phyloP scores from a whole-genome alignment of 2,797 vertebrate species.

The Amphiprion clarkii region DNA sequence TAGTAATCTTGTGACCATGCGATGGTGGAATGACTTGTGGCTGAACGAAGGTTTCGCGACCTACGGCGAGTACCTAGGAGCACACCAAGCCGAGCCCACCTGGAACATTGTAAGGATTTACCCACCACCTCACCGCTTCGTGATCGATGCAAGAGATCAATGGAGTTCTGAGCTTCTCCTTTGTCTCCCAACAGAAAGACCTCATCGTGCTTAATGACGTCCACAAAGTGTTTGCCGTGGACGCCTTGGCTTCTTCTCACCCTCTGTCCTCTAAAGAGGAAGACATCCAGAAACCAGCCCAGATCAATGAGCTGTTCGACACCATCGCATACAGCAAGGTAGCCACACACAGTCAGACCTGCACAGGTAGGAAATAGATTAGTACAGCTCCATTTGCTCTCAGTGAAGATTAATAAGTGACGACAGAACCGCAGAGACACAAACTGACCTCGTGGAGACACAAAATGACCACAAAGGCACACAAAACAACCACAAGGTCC shows the following conservation, averaged over 20 bases:
- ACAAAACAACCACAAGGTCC: too few relatives aligned
- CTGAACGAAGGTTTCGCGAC: slow-evolving; percentile 97
- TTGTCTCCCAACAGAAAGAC: slow-evolving; percentile 71
- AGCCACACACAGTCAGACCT: neutral
- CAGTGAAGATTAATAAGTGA: too few relatives aligned
- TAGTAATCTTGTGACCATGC: slow-evolving; percentile 94
- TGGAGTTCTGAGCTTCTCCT: neutral
- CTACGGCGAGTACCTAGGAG: slow-evolving; percentile 94
- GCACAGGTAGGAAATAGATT: neutral
- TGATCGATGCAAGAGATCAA: too few relatives aligned
- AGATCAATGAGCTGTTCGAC: slow-evolving; percentile 93
- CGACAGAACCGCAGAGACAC: neutral
- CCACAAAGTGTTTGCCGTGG: slow-evolving; percentile 78
- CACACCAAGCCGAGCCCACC: slow-evolving; percentile 72
- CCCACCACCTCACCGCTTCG: neutral
- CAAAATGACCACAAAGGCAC: too few relatives aligned
- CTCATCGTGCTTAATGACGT: slow-evolving; percentile 78
- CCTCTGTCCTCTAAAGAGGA: slow-evolving; percentile 86
- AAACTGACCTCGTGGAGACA: neutral
- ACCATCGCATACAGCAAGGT: slow-evolving; percentile 87
- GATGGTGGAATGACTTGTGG: slow-evolving; percentile 98
- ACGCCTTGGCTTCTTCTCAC: slow-evolving; percentile 90
- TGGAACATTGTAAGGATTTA: slow-evolving; percentile 89
- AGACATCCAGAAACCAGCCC: slow-evolving; percentile 86
- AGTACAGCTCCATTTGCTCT: too few relatives aligned